Evolutionary conservation across 2,888 invertebrate species (phyloP).

Genomic region (Eremobia ochroleuca): DNA sequence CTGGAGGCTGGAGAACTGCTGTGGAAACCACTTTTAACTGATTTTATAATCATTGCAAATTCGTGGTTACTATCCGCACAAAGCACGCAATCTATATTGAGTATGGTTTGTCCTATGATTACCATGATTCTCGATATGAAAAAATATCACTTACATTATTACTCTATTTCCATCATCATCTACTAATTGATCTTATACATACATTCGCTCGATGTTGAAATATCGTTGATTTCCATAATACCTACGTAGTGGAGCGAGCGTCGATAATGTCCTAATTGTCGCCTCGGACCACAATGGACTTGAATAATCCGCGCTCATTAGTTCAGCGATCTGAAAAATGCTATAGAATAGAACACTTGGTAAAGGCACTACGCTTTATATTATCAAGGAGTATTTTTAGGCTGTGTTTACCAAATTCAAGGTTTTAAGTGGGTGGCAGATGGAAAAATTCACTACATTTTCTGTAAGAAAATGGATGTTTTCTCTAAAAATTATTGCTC

Average conservation of each 20-base stretch:
- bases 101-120: neutral
- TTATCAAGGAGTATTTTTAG: neutral
- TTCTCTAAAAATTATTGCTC: neutral
- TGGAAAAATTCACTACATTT: neutral
- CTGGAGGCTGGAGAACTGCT: neutral
- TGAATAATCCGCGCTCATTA: slow-evolving; percentile 65
- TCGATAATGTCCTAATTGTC: slow-evolving; percentile 65
- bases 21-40: neutral
- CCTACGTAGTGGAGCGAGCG: slow-evolving; percentile 25
- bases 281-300: slow-evolving; percentile 47
- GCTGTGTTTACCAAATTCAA: neutral
- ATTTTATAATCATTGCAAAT: neutral
- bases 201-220: slow-evolving; percentile 21
- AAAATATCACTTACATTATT: neutral
- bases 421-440: neutral
- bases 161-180: neutral
- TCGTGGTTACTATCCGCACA: neutral
- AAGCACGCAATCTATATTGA: neutral
- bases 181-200: slow-evolving; percentile 9
- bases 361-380: neutral
- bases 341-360: slow-evolving; percentile 36
- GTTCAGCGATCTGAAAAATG: slow-evolving; percentile 46
- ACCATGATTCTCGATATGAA: too few relatives aligned
- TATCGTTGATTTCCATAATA: slow-evolving; percentile 48
- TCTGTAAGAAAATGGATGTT: neutral